Conservation (phyloP, 1,140 invertebrate genomes). For the Drosophila pectinifera region DNA sequence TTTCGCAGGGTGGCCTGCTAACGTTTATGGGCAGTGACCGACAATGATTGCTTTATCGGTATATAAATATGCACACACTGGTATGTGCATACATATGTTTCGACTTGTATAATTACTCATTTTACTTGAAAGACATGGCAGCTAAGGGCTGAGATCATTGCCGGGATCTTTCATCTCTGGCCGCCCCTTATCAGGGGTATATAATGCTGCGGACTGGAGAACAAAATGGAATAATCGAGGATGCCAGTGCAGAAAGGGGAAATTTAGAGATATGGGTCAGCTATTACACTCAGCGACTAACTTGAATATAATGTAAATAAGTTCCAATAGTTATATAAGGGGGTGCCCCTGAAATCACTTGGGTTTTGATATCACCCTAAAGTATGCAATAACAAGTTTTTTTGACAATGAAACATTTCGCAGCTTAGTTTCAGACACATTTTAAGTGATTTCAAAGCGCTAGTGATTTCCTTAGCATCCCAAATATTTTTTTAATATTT, state of each 20-base stretch:
- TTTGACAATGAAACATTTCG: no score
- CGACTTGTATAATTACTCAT: constrained; percentile 11
- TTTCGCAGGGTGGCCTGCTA: constrained; percentile 3
- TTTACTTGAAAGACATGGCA: background rate
- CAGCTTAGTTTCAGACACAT: no score
- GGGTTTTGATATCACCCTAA: background rate
- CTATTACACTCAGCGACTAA: constrained; percentile 2
- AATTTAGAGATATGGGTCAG: constrained; percentile 13
- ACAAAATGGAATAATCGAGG: background rate
- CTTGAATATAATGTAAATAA: background rate
- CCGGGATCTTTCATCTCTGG: constrained; percentile 26
- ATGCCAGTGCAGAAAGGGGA: background rate
- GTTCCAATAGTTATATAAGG: no score
- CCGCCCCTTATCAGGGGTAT: constrained; percentile 21
- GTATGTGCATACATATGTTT: constrained; percentile 8
- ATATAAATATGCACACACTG: constrained; percentile 1
- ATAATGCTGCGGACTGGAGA: background rate
- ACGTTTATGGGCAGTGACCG: constrained; percentile 19
- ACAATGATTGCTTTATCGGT: constrained; percentile 25
- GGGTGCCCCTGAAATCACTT: background rate
- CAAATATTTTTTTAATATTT: no score
- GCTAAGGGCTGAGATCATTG: background rate
- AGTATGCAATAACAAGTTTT: no score
- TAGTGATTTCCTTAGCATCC: background rate
- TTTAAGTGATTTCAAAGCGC: no score